A percentile compares a stretch with the other conserved stretches of the same genome.
Evolutionary conservation across 2,113 vertebrate species (phyloP).

Genomic region (Gymnorhina tibicen): DNA sequence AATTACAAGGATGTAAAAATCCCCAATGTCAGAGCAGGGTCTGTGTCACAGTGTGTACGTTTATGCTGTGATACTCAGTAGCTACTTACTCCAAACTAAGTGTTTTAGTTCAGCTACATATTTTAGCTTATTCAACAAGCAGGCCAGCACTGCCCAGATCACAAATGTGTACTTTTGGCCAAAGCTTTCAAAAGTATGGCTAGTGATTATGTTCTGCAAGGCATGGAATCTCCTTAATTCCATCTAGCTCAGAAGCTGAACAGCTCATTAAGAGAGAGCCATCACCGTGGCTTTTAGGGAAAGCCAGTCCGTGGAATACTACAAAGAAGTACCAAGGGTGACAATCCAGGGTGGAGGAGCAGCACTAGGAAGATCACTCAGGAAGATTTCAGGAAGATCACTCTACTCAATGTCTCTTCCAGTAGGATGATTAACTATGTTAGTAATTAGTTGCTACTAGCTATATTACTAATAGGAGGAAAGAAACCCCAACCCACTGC

Average conservation of each 20-base stretch:
- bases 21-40: neutral
- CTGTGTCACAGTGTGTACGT: accelerated
- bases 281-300: neutral
- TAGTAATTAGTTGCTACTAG: neutral
- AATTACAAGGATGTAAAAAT: neutral
- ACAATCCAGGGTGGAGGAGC: neutral
- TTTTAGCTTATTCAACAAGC: neutral
- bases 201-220: neutral
- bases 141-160: neutral
- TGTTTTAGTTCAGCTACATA: neutral
- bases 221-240: neutral
- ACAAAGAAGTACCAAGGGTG: neutral
- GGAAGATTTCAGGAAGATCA: neutral
- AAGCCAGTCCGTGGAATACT: neutral
- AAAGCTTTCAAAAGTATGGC: neutral
- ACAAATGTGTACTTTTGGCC: neutral
- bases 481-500: neutral
- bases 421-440: neutral
- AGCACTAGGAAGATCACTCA: neutral
- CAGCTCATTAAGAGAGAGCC: neutral
- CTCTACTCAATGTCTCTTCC: neutral
- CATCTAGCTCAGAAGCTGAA: neutral
- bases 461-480: neutral
- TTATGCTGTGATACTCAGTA: neutral
- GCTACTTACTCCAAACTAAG: neutral